Percentiles rank a stretch among this genome's conserved stretches.
phyloP scores from a whole-genome alignment of 2,888 invertebrate species.

The Cacoxenus indagator region DNA sequence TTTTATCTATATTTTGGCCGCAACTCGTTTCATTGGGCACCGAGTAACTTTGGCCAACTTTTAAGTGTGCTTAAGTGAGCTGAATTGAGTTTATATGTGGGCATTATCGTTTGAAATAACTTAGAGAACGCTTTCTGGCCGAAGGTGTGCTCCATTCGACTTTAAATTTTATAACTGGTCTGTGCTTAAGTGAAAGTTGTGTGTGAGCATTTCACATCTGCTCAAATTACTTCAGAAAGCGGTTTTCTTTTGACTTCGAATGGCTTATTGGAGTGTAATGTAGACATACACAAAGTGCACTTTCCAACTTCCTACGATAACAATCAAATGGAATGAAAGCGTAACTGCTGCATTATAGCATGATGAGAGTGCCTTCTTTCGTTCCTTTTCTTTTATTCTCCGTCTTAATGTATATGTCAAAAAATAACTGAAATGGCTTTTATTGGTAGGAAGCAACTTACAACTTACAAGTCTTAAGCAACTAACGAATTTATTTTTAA shows the following conservation, averaged over 20 bases:
- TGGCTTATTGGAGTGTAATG: neutral
- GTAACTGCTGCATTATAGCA: neutral
- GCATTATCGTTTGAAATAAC: constrained; percentile 9
- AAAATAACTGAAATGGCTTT: no score
- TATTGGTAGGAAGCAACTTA: no score
- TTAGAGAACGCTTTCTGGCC: neutral
- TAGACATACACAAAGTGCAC: neutral
- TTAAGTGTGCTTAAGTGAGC: constrained; percentile 16
- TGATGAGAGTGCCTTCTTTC: neutral
- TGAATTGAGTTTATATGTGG: neutral
- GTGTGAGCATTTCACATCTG: neutral
- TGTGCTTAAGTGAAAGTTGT: neutral
- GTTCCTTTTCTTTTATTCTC: no score
- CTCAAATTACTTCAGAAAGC: neutral
- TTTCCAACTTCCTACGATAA: neutral
- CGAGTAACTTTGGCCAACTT: constrained; percentile 2
- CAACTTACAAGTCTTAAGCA: no score
- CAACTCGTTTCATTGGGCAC: neutral
- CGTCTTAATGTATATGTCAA: no score
- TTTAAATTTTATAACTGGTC: neutral
- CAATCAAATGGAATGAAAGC: neutral
- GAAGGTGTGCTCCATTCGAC: neutral
- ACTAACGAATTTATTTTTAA: no score
- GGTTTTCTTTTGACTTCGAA: neutral
- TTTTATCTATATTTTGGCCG: constrained; percentile 11